Base-by-base conservation (phyloP, 2,888 invertebrate genomes). In the Mayetiola destructor region DNA sequence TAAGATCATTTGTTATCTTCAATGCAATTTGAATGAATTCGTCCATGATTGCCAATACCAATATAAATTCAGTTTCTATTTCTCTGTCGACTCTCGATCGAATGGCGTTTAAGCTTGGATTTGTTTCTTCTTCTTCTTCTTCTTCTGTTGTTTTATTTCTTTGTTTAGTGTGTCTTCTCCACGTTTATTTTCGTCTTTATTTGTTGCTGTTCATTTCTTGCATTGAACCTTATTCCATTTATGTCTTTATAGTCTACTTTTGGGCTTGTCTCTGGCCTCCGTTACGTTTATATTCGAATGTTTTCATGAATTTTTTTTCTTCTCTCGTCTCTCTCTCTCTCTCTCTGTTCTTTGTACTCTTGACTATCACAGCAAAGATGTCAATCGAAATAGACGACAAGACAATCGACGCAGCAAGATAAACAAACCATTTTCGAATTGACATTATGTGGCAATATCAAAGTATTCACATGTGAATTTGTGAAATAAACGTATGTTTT, bases 341-440 rank as follows among this genome's bases (percentile, higher is more conserved):
- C n/a, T n/a, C n/a, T n/a, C n/a, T n/a, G n/a, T n/a, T n/a, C n/a
- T n/a, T n/a, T n/a, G n/a, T n/a, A n/a, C n/a, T n/a, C n/a, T n/a
- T n/a, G n/a, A n/a, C n/a, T n/a, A n/a, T n/a, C n/a, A n/a, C n/a
- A 48, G 27, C 48, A 27, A 48, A 27, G 48, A 48, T n/a, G 48
- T 48, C 48, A 48, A 48, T 48, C 27, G 48, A 27, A 48, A 16
- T 48, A 48, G 9, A 48, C 27, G 48, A 48, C 48, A 48, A 48
- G 48, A 48, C 48, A 48, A 48, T 48, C 48, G 48, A 48, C 48
- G 48, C n/a, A 39, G n/a, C 48, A 48, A 48, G 48, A 48, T 48
- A 48, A 48, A 48, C 48, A 48, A 48, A 27, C 23, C 48, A 48
- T 48, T 48, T 48, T 48, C 27, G 27, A 48, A 48, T 48, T 48